Percentiles rank a stretch among this genome's conserved stretches.
Conservation (phyloP, 2,113 vertebrate species). For the Catagonus wagneri region DNA sequence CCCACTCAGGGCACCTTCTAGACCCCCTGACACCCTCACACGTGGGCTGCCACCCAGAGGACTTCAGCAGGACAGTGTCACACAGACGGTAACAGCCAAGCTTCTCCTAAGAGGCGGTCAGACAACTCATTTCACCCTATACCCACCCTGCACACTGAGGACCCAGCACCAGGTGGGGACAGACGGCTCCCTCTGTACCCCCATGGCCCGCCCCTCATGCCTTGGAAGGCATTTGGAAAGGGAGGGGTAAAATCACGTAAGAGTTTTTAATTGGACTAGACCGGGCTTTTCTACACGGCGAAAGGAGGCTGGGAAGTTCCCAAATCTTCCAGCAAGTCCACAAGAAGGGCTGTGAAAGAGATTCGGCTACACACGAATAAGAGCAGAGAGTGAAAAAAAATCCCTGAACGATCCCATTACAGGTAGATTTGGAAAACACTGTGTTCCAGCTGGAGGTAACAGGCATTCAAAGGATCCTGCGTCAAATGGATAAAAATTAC, state of each 20-base stretch:
- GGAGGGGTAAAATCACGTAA: not conserved
- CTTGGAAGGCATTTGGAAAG: no score
- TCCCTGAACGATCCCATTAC: no score
- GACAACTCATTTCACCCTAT: not conserved
- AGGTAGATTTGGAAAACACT: not conserved
- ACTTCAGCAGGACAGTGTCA: not conserved
- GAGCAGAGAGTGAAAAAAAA: not conserved
- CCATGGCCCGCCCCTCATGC: no score
- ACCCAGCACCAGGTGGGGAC: not conserved
- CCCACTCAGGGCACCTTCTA: not conserved
- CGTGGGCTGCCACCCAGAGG: not conserved
- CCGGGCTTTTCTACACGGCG: not conserved
- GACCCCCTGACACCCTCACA: no score
- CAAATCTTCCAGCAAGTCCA: not conserved
- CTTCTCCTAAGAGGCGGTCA: not conserved
- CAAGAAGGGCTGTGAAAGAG: not conserved
- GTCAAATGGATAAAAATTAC: accelerated
- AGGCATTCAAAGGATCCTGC: not conserved
- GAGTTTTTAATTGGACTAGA: not conserved
- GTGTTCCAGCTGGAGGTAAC: no score
- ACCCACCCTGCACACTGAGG: no score
- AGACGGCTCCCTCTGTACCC: accelerated
- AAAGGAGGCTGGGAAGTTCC: not conserved
- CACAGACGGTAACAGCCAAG: not conserved
- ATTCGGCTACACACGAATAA: accelerated